These are phyloP conservation scores for Aldabrachelys gigantea DNA, from an alignment of 2,113 vertebrate species.

Conservation along the genomic window DNA sequence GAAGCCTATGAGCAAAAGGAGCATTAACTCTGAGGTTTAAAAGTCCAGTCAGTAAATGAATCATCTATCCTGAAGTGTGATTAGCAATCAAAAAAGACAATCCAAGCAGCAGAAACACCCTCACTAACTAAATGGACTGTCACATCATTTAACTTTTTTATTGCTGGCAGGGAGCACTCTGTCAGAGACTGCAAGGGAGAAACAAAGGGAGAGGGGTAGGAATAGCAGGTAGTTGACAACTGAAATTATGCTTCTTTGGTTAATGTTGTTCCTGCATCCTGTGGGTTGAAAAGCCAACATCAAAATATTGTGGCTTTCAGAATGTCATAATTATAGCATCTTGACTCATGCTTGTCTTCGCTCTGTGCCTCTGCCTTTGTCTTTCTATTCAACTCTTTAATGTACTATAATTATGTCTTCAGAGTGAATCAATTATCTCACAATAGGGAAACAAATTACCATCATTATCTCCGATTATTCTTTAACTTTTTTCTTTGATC, in stretches of 20 bases:
- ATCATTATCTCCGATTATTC: constrained; percentile 76
- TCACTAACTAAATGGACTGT: constrained; percentile 34
- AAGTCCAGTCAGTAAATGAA: constrained; percentile 40
- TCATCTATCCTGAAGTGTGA: constrained; percentile 15
- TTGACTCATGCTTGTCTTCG: constrained; percentile 51
- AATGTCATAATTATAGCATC: constrained; percentile 72
- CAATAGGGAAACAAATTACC: constrained; percentile 78
- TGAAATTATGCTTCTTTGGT: constrained; percentile 8
- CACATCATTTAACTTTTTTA: constrained; percentile 32
- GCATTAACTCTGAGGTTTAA: not conserved
- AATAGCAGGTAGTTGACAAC: constrained; percentile 30
- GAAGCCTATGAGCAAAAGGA: constrained; percentile 26
- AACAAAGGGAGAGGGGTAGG: not conserved
- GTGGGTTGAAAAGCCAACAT: constrained; percentile 71
- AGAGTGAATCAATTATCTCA: constrained; percentile 77
- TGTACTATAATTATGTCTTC: constrained; percentile 75
- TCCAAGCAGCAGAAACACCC: not conserved
- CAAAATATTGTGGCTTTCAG: constrained; percentile 78
- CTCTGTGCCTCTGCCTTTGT: constrained; percentile 67
- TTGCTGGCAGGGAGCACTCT: constrained; percentile 46
- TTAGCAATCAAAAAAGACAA: constrained; percentile 30
- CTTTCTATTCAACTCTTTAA: constrained; percentile 75
- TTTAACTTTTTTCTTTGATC: constrained; percentile 72
- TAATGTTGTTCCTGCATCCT: constrained; percentile 44
- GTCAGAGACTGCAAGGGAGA: constrained; percentile 12